These are phyloP conservation scores for Hypotaenidia philippensis DNA, from an alignment of 2,797 vertebrate genomes.

Conservation along the genomic window DNA sequence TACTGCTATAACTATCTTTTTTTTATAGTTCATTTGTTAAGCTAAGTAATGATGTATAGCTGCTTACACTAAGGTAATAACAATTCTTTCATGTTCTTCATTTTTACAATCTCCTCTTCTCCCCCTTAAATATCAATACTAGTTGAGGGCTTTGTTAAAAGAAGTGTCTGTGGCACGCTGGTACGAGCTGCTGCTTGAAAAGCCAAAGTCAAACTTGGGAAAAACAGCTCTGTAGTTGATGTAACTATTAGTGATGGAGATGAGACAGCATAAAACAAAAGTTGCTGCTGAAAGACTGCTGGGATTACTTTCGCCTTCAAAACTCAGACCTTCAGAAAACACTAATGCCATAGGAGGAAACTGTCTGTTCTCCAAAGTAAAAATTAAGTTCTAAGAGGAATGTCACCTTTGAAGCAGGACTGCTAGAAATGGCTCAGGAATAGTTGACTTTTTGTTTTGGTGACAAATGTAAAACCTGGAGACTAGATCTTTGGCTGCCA, in stretches of 20 bases:
- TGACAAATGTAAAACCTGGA: not conserved
- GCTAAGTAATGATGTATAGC: not conserved
- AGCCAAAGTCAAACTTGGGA: not conserved
- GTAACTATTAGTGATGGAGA: not conserved
- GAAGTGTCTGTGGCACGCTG: not conserved
- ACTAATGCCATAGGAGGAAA: not conserved
- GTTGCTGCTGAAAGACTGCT: not conserved
- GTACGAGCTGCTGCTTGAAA: not conserved
- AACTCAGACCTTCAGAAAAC: not conserved
- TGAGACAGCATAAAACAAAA: slow-evolving; percentile 17
- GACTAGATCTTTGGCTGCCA: not conserved
- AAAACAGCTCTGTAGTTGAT: not conserved
- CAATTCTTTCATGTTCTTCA: not conserved
- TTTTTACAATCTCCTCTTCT: not conserved
- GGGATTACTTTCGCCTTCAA: not conserved
- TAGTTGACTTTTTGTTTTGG: not conserved
- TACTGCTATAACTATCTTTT: not conserved
- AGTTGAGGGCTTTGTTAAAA: not conserved
- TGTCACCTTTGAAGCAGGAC: not conserved
- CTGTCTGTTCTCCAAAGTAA: not conserved
- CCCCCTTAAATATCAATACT: not conserved
- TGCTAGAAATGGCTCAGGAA: not conserved
- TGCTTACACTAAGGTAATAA: not conserved
- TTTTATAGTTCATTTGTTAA: slow-evolving; percentile 35
- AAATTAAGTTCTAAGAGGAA: not conserved